Percentiles rank a stretch among this genome's conserved stretches.
Evolutionary conservation across 2,113 vertebrate species (phyloP).

Genomic region (Calidris pygmaea): DNA sequence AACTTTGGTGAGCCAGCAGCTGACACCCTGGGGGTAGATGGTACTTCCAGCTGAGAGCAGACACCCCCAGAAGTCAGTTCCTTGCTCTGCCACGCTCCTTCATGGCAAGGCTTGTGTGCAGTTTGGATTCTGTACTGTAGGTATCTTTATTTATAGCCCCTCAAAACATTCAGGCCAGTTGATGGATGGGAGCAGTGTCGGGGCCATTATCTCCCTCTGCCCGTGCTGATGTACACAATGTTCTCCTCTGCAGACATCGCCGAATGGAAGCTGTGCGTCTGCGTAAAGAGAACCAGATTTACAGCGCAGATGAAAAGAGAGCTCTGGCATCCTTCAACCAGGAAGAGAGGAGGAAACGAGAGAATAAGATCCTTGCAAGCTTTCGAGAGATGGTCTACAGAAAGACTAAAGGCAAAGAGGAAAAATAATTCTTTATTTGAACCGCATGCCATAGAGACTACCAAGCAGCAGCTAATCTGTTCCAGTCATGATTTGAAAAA

Average conservation of each 20-base stretch:
- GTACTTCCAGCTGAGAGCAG: not conserved
- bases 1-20: not conserved
- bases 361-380: slow-evolving; percentile 96
- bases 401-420: slow-evolving; percentile 96
- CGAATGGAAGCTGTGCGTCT: slow-evolving; percentile 98
- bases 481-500: not conserved
- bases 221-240: not conserved
- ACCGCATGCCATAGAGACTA: not conserved
- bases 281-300: slow-evolving; percentile 99
- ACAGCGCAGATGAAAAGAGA: slow-evolving; percentile 95
- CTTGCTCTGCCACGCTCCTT: not conserved
- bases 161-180: not conserved
- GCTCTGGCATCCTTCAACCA: slow-evolving; percentile 97
- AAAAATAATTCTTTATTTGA: slow-evolving; percentile 77
- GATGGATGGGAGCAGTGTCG: rapidly evolving
- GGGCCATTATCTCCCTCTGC: not conserved
- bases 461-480: not conserved
- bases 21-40: not conserved
- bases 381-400: slow-evolving; percentile 98
- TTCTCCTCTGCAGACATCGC: slow-evolving; percentile 81
- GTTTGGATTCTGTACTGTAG: not conserved
- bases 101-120: not conserved
- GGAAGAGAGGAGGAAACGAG: slow-evolving; percentile 93
- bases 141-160: not conserved
- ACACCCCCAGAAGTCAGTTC: not conserved